Percentiles rank a stretch among this genome's conserved stretches.
Conservation (phyloP, 2,888 invertebrate genomes). For the Lepas anatifera region DNA sequence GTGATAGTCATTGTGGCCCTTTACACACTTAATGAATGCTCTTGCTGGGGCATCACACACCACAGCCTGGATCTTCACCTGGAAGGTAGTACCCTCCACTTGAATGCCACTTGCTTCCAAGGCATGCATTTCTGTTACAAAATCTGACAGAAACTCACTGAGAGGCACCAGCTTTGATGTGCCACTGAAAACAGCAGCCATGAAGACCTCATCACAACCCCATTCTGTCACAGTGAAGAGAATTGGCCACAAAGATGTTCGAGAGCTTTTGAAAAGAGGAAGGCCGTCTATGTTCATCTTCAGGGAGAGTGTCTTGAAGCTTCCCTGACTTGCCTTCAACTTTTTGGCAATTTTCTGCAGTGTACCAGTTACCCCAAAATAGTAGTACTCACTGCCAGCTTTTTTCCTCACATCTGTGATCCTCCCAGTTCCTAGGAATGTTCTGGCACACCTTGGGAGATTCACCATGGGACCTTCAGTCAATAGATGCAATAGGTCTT, state of each 20-base stretch:
- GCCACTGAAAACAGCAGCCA: background rate
- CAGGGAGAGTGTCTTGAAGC: background rate
- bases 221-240: background rate
- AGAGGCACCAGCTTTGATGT: background rate
- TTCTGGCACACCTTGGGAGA: background rate
- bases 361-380: background rate
- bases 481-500: background rate
- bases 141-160: background rate
- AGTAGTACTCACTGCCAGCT: background rate
- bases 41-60: background rate
- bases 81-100: background rate
- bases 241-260: background rate
- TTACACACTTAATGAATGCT: background rate
- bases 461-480: background rate
- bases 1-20: background rate
- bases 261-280: background rate
- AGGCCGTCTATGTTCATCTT: background rate
- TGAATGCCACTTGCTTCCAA: background rate
- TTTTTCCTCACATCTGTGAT: background rate
- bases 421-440: background rate
- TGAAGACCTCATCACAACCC: background rate
- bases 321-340: background rate
- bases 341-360: background rate
- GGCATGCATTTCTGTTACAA: background rate
- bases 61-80: background rate